Conservation (phyloP, 2,797 vertebrate species). For the Synaphobranchus kaupii region DNA sequence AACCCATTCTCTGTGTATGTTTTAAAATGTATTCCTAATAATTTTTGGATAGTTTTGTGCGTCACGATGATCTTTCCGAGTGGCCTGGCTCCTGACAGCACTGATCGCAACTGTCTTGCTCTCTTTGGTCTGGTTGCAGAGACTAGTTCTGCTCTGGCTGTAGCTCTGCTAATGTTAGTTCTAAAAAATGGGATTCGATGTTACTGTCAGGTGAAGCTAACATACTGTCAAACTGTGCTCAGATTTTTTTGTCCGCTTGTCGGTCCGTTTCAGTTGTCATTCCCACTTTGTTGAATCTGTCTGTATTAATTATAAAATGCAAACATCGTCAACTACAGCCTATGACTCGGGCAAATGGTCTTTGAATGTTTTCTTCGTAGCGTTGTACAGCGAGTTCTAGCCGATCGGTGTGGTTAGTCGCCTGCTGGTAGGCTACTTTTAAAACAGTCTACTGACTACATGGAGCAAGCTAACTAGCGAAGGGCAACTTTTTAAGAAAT, state of each 20-base stretch:
- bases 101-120: constrained; percentile 50
- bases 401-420: not conserved
- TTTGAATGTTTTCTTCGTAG: not conserved
- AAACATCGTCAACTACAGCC: not conserved
- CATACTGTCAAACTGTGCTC: not conserved
- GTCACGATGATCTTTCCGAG: constrained; percentile 46
- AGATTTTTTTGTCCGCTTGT: not conserved
- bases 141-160: constrained; percentile 7
- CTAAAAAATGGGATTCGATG: not conserved
- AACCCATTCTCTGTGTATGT: constrained; percentile 44
- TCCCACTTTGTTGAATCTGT: constrained; percentile 4
- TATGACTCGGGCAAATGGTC: not conserved
- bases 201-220: constrained; percentile 14
- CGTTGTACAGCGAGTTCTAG: not conserved
- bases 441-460: not conserved
- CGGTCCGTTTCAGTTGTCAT: constrained; percentile 3
- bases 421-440: constrained; percentile 20
- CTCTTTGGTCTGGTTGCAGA: constrained; percentile 35
- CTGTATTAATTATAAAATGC: not conserved
- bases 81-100: constrained; percentile 52
- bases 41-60: constrained; percentile 45
- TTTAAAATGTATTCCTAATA: constrained; percentile 39
- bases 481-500: constrained; percentile 33
- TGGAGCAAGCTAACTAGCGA: constrained; percentile 35
- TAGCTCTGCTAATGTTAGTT: constrained; percentile 19